Conservation (phyloP, 2,888 invertebrate species). For the Anorthoa munda region DNA sequence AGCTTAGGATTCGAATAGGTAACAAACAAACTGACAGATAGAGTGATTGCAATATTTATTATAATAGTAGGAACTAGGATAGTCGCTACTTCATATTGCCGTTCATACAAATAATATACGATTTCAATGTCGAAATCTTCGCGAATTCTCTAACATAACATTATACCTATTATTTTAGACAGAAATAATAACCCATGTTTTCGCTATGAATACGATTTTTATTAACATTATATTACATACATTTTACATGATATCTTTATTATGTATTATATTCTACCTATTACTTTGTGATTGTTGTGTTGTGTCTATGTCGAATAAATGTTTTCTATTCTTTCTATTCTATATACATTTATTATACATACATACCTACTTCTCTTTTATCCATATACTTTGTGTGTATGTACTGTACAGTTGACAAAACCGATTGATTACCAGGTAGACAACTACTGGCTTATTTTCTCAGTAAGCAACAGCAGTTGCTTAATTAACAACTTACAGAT, state of each 20-base stretch:
- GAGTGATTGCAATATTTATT: neutral
- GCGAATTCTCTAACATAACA: no score
- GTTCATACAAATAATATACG: neutral
- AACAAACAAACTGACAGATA: no score
- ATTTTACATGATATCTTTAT: neutral
- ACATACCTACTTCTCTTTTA: neutral
- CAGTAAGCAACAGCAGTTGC: no score
- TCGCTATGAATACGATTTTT: neutral
- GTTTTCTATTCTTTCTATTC: no score
- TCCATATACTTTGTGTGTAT: no score
- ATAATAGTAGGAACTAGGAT: neutral
- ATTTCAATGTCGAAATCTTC: neutral
- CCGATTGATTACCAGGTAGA: no score
- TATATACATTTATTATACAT: no score
- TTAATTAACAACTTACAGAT: no score
- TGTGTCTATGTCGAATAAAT: no score
- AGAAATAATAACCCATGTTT: constrained; percentile 16
- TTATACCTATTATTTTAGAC: constrained; percentile 8
- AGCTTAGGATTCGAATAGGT: no score
- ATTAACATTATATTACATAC: neutral
- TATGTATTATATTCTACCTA: no score
- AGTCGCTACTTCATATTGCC: neutral
- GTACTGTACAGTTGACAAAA: neutral
- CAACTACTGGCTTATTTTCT: neutral
- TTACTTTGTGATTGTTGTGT: no score